Evolutionary conservation across 2,113 vertebrate species (phyloP).

Genomic region (Tachysurus fulvidraco): DNA sequence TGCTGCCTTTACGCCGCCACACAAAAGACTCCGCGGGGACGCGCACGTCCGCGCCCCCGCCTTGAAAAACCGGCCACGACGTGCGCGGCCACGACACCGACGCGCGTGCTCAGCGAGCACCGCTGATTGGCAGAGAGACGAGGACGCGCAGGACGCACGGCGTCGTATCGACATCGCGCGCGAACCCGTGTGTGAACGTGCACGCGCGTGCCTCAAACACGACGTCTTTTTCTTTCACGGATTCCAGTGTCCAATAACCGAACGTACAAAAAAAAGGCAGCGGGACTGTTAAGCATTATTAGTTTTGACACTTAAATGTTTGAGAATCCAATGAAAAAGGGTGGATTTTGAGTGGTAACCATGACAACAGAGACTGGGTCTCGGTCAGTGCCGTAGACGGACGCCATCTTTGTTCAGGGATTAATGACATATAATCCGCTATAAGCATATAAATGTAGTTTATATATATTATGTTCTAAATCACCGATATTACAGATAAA

Average conservation of each 20-base stretch:
- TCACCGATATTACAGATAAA: not conserved
- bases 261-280: not conserved
- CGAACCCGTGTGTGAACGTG: constrained; percentile 61
- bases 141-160: not conserved
- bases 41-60: constrained; percentile 75
- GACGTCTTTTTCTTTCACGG: constrained; percentile 6
- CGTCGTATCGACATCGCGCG: constrained; percentile 59
- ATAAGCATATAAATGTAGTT: not conserved
- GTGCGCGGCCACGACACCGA: constrained; percentile 70
- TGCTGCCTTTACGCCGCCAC: constrained; percentile 79
- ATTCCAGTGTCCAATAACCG: not conserved
- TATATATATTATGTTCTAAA: not conserved
- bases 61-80: constrained; percentile 56
- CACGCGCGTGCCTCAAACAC: constrained; percentile 65
- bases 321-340: not conserved
- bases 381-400: constrained; percentile 22
- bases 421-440: not conserved
- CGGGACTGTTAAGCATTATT: no score
- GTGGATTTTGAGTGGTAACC: not conserved
- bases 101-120: constrained; percentile 61
- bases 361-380: not conserved
- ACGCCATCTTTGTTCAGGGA: constrained; percentile 71
- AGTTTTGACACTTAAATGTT: not conserved
- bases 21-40: constrained; percentile 78
- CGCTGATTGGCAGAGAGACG: constrained; percentile 55